Base-by-base conservation (phyloP, 2,113 vertebrate genomes). In the Marcusenius ussheri region DNA sequence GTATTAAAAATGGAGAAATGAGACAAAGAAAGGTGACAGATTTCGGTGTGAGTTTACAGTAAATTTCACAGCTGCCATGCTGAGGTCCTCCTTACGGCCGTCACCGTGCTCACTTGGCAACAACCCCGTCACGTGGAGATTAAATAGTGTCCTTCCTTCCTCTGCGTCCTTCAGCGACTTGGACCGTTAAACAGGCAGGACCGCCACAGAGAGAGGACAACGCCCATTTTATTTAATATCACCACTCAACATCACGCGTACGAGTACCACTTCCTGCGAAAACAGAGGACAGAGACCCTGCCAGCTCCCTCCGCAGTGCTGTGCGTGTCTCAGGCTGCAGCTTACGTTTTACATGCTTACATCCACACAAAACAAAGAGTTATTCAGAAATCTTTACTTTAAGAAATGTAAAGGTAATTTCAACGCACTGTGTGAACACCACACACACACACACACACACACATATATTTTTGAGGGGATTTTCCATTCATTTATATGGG, bases 121-220 rank as follows among this genome's bases (percentile, higher is more conserved):
- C 42, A 24, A 3, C 83, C 17, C 19, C 46, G 21, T 47, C 83
- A 90, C 19, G n/a, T 46, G 50, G 62, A 35, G 9, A 47, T 85
- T 24, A 89, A 31, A 70, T 35, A 39, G 27, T 74, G 58, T 27
- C 83, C 89, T 85, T 88, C 39, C 86, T 89, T 58, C 85, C 90
- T 39, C 50, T 70, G 62, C 50, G 17, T n/a, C 17, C 19, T n/a
- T 35, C 31, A 3, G 56, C 2, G 35, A 1, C 3, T 7, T 39
- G 11, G 10, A 6, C 74, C n/a, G n/a, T 66, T 66, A 66, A n/a
- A 66, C n/a, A 0, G n/a, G 62, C 58, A 62, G n/a, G 19, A 42
- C 39, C 47, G 50, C 46, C 77, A 85, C 35, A 45, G 17, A 39
- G 6, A 42, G 1, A 45, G 9, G 39, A 9, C 39, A 46, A 83